Percentiles rank a stretch among this genome's conserved stretches.
Evolutionary conservation across 2,888 invertebrate species (phyloP).

Genomic region (Ophion ventricosus): DNA sequence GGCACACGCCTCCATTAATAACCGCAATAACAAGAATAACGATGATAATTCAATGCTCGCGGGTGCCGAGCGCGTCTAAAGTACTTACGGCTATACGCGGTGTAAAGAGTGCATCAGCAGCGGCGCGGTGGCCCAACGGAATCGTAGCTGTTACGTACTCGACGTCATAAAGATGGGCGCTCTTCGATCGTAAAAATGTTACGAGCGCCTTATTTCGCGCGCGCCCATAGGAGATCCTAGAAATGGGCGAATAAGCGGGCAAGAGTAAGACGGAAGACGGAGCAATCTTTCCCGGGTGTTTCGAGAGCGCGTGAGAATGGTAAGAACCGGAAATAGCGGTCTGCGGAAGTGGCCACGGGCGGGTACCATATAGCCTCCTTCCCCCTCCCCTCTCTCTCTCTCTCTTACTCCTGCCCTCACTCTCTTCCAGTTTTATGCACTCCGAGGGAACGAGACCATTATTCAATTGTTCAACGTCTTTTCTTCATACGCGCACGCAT

Average conservation of each 20-base stretch:
- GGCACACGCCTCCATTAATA: conserved; percentile 31
- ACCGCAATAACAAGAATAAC: conserved; percentile 27
- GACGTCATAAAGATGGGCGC: conserved; percentile 62
- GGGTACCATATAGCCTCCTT: conserved; percentile 30
- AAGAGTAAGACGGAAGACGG: conserved; percentile 44
- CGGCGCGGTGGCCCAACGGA: conserved; percentile 15
- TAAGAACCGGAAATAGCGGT: conserved; percentile 74
- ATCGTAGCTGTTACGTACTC: conserved; percentile 49
- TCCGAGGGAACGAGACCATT: conserved; percentile 46
- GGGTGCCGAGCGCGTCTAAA: conserved; percentile 34
- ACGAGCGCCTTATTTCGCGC: conserved; percentile 75
- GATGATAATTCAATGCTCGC: conserved; percentile 28
- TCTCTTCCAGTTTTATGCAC: conserved; percentile 4
- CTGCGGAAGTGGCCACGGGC: conserved; percentile 69
- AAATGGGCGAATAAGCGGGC: conserved; percentile 58
- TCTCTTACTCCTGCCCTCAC: conserved; percentile 5
- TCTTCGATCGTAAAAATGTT: conserved; percentile 77
- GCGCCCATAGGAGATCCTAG: conserved; percentile 43
- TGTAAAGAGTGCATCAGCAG: conserved; percentile 50
- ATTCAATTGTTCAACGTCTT: conserved; percentile 62
- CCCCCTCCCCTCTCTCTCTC: conserved; percentile 13
- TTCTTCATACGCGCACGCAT: conserved; percentile 16
- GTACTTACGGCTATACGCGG: conserved; percentile 58
- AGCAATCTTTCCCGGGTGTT: conserved; percentile 52
- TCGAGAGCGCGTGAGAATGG: conserved; percentile 55